Base-by-base conservation (phyloP, 2,113 vertebrate genomes). In the Etia nguti region DNA sequence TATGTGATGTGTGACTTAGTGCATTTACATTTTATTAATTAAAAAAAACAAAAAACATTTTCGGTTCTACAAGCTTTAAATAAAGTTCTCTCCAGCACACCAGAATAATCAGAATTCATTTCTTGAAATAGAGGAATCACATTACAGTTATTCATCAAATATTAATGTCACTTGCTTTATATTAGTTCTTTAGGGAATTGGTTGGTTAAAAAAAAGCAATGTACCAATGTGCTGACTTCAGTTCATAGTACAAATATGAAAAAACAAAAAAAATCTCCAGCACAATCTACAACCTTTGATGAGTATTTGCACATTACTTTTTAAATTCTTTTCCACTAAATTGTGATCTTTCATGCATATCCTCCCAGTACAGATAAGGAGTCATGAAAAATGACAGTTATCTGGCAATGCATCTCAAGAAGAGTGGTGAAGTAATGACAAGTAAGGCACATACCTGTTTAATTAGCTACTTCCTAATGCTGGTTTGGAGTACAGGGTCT, bases 11-110 rank as follows among this genome's bases (percentile, higher is more conserved):
- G 77, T 79, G 26, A 77, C 36, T 20, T 22, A 34, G 12, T 70
- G 60, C 50, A 79, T 90, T 81, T 90, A 57, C 41, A 31, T 84
- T 91, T 77, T 22, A 59, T 88, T 86, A 24, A 5, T 52, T 29
- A 29, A 65, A 18, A 65, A 38, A 65, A 29, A 31, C 6, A 31
- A 62, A 65, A 65, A 52, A 31, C 15, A 29, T 75, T 48, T 75
- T 48, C 29, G 41, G 41, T 75, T 75, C 73, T 34, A 31, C 73
- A 52, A 34, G 12, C 20, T 34, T 50, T n/a, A 77, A 77, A 77
- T 6, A 31, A 77, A 52, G 18, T 34, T 77, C 70, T 75, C 46
- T 52, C 26, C n/a, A 31, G 43, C 16, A 75, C 10, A 75, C 16
- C 70, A 75, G 65, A 73, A 50, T 8, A 75, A 2, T 52, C 26